Percentiles rank a stretch among this genome's conserved stretches.
These are phyloP conservation scores for Alouatta palliata DNA, from an alignment of 2,113 vertebrate species.

Conservation along the genomic window DNA sequence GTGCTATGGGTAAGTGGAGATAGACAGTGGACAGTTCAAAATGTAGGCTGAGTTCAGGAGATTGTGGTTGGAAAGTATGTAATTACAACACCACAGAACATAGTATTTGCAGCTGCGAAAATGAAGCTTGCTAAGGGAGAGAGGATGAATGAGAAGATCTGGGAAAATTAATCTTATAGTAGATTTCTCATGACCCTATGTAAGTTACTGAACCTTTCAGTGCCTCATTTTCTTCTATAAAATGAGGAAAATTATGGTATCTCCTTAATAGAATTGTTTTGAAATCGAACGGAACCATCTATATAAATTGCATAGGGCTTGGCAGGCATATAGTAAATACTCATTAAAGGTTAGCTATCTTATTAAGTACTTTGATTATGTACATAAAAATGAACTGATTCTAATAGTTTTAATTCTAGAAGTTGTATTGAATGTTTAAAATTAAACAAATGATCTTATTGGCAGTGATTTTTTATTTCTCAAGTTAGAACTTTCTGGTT, in stretches of 20 bases:
- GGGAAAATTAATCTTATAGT: background rate
- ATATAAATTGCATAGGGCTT: background rate
- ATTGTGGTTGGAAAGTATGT: background rate
- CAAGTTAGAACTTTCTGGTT: background rate
- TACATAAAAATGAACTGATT: background rate
- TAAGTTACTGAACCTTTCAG: background rate
- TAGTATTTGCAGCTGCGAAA: background rate
- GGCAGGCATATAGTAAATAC: background rate
- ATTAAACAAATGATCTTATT: constrained; percentile 10
- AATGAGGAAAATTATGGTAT: background rate
- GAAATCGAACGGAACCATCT: background rate
- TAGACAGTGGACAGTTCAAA: background rate
- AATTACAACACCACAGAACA: background rate
- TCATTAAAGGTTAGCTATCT: background rate
- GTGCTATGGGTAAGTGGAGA: background rate
- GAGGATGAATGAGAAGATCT: background rate
- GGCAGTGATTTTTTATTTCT: background rate
- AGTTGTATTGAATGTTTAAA: background rate
- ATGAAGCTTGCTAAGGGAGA: background rate
- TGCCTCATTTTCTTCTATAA: constrained; percentile 21
- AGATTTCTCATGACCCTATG: background rate
- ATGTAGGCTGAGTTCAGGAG: background rate
- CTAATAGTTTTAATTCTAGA: constrained; percentile 12
- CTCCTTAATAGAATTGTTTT: background rate
- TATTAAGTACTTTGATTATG: background rate